Percentiles rank a stretch among this genome's conserved stretches.
These are phyloP conservation scores for Pinctada fucata DNA, from an alignment of 2,888 invertebrate species.

Conservation along the genomic window DNA sequence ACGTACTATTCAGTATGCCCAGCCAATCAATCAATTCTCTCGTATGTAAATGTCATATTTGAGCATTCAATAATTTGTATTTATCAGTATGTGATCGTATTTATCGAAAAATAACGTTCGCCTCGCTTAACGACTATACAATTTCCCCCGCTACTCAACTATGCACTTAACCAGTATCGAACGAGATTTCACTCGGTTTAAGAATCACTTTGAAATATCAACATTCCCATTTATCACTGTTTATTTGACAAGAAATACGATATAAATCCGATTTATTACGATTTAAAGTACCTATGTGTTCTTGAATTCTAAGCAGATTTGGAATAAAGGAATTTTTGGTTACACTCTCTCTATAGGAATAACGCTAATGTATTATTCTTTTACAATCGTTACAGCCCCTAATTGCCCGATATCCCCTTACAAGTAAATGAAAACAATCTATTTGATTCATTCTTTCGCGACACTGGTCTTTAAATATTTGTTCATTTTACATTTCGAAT, in stretches of 20 bases:
- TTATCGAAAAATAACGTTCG: background rate
- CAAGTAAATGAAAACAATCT: too few relatives aligned
- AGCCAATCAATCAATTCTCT: background rate
- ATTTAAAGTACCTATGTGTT: background rate
- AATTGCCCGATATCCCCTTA: too few relatives aligned
- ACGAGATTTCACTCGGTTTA: background rate
- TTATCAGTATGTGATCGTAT: background rate
- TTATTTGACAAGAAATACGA: background rate
- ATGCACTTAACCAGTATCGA: background rate
- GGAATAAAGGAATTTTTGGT: too few relatives aligned
- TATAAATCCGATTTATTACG: background rate
- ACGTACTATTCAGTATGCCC: too few relatives aligned
- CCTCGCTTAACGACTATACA: background rate
- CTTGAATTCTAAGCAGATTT: too few relatives aligned
- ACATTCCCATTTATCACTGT: background rate
- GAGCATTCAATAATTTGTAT: conserved; percentile 4
- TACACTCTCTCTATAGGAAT: too few relatives aligned
- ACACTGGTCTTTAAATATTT: too few relatives aligned
- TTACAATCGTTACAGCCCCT: too few relatives aligned
- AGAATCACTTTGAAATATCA: background rate
- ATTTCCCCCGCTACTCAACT: background rate
- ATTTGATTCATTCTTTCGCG: too few relatives aligned
- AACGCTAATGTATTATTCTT: too few relatives aligned
- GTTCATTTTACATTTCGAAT: too few relatives aligned
- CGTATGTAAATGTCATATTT: background rate